phyloP scores from a whole-genome alignment of 2,113 vertebrate species.

The Pollachius pollachius region DNA sequence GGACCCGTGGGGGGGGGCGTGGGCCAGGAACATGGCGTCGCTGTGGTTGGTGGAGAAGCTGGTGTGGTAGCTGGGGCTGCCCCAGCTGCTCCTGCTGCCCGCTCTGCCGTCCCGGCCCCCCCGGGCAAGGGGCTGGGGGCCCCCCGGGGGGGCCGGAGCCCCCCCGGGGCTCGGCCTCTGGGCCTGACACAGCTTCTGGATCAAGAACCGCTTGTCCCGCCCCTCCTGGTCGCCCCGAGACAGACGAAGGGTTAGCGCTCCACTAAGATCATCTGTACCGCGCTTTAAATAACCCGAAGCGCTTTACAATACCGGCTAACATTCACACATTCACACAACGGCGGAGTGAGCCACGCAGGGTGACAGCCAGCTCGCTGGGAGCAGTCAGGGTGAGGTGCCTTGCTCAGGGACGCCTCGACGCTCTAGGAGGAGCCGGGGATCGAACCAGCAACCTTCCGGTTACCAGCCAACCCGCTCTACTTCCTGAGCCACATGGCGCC shows the following conservation, averaged over 20 bases:
- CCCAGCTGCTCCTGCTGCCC: constrained; percentile 19
- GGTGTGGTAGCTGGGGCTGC: constrained; percentile 53
- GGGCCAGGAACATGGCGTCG: constrained; percentile 53
- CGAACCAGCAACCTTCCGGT: too few relatives aligned
- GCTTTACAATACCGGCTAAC: too few relatives aligned
- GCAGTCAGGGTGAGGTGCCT: too few relatives aligned
- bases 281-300: too few relatives aligned
- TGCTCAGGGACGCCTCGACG: too few relatives aligned
- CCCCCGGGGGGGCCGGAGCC: constrained; percentile 1
- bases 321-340: too few relatives aligned
- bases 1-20: constrained; percentile 45
- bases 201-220: constrained; percentile 86
- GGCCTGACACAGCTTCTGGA: constrained; percentile 83
- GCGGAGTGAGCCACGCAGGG: too few relatives aligned
- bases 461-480: too few relatives aligned
- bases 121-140: constrained; percentile 1
- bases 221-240: constrained; percentile 73
- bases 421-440: too few relatives aligned
- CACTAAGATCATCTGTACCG: background rate
- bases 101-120: constrained; percentile 23
- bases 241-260: background rate
- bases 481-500: too few relatives aligned
- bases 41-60: constrained; percentile 55
- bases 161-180: constrained; percentile 44
- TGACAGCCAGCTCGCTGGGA: too few relatives aligned